phyloP scores from a whole-genome alignment of 2,888 invertebrate species.

The Pemphredon lugubris region DNA sequence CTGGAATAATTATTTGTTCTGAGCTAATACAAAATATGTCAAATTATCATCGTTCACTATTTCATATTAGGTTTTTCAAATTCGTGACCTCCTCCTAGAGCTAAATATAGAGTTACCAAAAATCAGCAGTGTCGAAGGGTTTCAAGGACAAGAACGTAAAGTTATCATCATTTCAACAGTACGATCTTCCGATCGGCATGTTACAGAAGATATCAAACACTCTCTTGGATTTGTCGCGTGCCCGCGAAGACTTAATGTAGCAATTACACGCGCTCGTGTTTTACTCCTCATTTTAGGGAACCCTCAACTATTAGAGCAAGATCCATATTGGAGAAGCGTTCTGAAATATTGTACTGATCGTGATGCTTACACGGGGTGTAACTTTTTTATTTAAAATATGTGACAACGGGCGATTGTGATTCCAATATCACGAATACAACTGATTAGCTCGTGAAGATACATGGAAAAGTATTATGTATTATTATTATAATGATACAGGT shows the following conservation, averaged over 20 bases:
- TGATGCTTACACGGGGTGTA: conserved; percentile 88
- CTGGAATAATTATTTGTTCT: neutral
- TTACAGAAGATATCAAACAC: conserved; percentile 81
- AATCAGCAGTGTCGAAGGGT: conserved; percentile 92
- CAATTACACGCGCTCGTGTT: conserved; percentile 91
- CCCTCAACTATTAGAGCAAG: conserved; percentile 86
- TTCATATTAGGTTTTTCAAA: conserved; percentile 83
- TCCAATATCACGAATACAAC: no score
- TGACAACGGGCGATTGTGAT: neutral
- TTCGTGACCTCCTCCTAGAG: conserved; percentile 83
- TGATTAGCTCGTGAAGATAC: no score
- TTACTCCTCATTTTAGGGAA: conserved; percentile 92
- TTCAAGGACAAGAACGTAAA: conserved; percentile 91
- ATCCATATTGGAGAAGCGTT: conserved; percentile 87
- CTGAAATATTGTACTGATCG: conserved; percentile 85
- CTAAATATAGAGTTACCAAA: conserved; percentile 84
- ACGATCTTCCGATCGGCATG: conserved; percentile 81
- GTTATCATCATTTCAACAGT: conserved; percentile 89
- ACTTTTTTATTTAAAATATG: conserved; percentile 76
- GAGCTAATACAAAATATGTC: neutral
- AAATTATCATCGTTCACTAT: conserved; percentile 26
- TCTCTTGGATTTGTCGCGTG: conserved; percentile 89
- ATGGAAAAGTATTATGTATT: no score
- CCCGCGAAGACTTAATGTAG: conserved; percentile 93
- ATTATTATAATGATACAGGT: no score